Conservation (phyloP, 2,888 invertebrate species). For the Pristionchus japonicus region DNA sequence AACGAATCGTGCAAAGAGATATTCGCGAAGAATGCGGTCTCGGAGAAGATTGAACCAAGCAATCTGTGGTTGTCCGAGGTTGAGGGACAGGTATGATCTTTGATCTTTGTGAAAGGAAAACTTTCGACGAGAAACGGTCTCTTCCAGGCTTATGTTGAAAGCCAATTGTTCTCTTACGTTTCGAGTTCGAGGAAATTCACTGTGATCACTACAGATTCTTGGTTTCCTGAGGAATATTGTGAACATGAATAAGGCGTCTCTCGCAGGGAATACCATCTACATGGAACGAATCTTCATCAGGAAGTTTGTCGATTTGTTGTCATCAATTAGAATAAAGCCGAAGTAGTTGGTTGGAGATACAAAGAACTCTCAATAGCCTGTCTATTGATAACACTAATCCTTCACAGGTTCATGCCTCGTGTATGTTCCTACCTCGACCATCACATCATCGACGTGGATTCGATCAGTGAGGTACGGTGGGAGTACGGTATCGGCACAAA, state of each 20-base stretch:
- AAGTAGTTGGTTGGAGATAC: background rate
- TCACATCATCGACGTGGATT: slow-evolving; percentile 91
- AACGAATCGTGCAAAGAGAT: slow-evolving; percentile 86
- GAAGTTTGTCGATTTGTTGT: slow-evolving; percentile 5
- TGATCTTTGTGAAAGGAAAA: no score
- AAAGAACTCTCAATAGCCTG: no score
- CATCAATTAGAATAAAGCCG: no score
- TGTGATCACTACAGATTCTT: slow-evolving; percentile 78
- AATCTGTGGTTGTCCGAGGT: slow-evolving; percentile 82
- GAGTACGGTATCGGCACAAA: no score
- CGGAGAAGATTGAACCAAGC: slow-evolving; percentile 84
- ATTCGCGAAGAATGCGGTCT: slow-evolving; percentile 90
- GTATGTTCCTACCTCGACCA: slow-evolving; percentile 88
- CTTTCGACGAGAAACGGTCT: no score
- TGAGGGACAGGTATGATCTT: slow-evolving; percentile 80
- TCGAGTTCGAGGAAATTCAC: background rate
- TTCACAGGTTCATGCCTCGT: slow-evolving; percentile 85
- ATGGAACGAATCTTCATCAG: slow-evolving; percentile 83
- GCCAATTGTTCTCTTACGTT: no score
- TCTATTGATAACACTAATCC: background rate
- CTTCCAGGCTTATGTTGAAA: no score
- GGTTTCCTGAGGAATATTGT: slow-evolving; percentile 82
- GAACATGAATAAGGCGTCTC: slow-evolving; percentile 75
- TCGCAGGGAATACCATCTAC: slow-evolving; percentile 70
- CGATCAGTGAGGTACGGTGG: slow-evolving; percentile 86